Percentiles rank a stretch among this genome's conserved stretches.
These are phyloP conservation scores for Chironomus tepperi DNA, from an alignment of 1,140 invertebrate genomes.

Conservation along the genomic window DNA sequence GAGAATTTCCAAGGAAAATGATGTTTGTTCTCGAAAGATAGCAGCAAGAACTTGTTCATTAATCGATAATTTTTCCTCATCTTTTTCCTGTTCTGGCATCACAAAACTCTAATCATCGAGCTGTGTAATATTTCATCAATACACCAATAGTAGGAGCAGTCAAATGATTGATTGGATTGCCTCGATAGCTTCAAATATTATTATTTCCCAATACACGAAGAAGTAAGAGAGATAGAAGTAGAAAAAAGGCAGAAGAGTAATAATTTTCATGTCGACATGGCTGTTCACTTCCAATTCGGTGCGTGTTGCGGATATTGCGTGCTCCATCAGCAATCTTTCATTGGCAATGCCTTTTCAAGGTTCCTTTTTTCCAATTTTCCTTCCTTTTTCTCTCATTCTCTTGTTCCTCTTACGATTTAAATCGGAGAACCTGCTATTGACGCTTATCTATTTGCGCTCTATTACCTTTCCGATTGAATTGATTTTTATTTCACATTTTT, in stretches of 20 bases:
- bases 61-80: not conserved
- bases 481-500: not conserved
- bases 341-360: not conserved
- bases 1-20: no score
- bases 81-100: not conserved
- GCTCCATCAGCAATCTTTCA: not conserved
- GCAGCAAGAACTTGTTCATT: not conserved
- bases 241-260: not conserved
- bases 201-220: no score
- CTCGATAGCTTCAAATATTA: no score
- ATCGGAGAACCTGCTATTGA: constrained; percentile 5
- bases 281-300: not conserved
- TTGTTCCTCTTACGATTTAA: not conserved
- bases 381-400: not conserved
- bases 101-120: constrained; percentile 12
- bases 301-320: not conserved
- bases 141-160: not conserved
- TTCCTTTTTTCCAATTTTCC: not conserved
- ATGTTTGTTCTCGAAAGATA: not conserved
- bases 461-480: constrained; percentile 15
- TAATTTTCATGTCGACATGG: not conserved
- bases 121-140: constrained; percentile 23
- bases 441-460: constrained; percentile 20
- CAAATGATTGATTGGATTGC: constrained; percentile 15
- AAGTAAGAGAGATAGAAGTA: no score